Conservation (phyloP, 2,888 invertebrate genomes). For the Heterodera filipjevi region DNA sequence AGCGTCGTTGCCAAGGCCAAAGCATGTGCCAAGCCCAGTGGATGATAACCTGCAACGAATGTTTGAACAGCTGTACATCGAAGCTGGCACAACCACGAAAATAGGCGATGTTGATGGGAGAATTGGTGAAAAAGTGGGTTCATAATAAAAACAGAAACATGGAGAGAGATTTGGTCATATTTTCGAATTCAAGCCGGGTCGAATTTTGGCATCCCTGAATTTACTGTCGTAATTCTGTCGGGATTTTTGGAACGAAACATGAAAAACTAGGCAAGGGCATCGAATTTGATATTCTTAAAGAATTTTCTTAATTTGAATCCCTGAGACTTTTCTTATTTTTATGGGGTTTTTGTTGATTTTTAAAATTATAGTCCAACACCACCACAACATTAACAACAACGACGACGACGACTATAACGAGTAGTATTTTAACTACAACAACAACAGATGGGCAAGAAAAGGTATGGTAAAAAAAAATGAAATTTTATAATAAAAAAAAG, state of each 20-base stretch:
- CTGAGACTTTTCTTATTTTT: too few species aligned
- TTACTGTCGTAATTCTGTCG: too few species aligned
- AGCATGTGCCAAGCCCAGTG: constrained; percentile 7
- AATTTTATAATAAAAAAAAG: background rate
- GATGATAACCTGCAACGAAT: background rate
- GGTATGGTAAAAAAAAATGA: background rate
- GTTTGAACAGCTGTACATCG: constrained; percentile 4
- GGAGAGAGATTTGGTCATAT: too few species aligned
- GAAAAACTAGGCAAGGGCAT: too few species aligned
- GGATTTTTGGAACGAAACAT: too few species aligned
- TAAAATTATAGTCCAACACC: too few species aligned
- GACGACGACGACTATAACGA: background rate
- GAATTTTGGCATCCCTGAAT: too few species aligned
- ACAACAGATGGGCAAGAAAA: background rate
- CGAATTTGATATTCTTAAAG: too few species aligned
- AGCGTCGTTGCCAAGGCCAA: background rate
- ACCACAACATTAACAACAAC: too few species aligned
- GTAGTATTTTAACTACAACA: background rate
- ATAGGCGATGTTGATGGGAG: background rate
- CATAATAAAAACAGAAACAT: background rate
- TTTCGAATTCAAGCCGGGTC: too few species aligned
- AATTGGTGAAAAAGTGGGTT: background rate
- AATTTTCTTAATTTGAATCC: too few species aligned
- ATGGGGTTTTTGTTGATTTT: too few species aligned
- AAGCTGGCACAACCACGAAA: background rate